phyloP scores from a whole-genome alignment of 2,113 vertebrate species.

The Oplegnathus fasciatus region DNA sequence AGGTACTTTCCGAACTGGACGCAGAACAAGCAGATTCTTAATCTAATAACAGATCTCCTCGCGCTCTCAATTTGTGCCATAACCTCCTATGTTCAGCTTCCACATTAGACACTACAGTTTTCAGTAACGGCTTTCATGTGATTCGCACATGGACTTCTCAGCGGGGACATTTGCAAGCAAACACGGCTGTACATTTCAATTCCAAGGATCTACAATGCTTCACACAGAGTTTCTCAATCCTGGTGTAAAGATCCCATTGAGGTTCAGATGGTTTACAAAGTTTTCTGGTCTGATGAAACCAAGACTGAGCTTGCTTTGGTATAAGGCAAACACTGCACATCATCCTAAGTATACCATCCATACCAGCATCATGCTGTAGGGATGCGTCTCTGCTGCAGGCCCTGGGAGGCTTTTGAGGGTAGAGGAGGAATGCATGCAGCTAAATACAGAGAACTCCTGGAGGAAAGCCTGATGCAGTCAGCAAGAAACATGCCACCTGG shows the following conservation, averaged over 20 bases:
- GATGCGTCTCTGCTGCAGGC: background rate
- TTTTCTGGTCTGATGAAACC: background rate
- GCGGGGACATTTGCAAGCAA: background rate
- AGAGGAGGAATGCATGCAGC: background rate
- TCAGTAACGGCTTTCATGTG: conserved; percentile 68
- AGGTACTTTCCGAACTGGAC: conserved; percentile 20
- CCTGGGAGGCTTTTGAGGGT: background rate
- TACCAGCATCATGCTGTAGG: no score
- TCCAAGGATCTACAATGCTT: background rate
- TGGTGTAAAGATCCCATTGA: background rate
- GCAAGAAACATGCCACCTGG: background rate
- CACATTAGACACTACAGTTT: conserved; percentile 8
- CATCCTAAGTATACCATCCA: background rate
- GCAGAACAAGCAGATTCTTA: background rate
- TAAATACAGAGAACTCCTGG: background rate
- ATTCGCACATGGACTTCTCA: conserved; percentile 31
- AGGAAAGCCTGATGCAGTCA: background rate
- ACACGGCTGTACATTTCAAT: background rate
- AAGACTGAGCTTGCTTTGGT: background rate
- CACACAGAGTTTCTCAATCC: background rate
- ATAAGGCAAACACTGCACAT: background rate
- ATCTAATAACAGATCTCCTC: conserved; percentile 61
- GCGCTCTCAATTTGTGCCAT: conserved; percentile 49
- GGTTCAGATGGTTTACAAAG: no score
- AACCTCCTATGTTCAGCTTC: conserved; percentile 1